These are phyloP conservation scores for Caenorhabditis latens DNA, from an alignment of 1,140 invertebrate genomes.

Conservation along the genomic window DNA sequence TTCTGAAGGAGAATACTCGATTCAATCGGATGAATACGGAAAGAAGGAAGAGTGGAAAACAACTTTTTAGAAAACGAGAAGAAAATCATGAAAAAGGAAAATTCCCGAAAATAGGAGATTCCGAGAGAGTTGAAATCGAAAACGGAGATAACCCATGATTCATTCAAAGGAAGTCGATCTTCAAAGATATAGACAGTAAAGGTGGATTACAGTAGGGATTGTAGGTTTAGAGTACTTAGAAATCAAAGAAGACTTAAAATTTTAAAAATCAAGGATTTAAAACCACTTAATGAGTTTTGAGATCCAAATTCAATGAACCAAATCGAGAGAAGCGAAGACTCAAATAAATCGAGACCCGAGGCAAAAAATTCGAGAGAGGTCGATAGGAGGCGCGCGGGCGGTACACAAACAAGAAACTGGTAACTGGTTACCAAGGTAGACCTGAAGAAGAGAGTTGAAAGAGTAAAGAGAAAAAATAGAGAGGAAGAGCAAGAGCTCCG, in stretches of 20 bases:
- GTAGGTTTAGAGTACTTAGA: too few species aligned
- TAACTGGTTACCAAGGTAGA: slow-evolving; percentile 46
- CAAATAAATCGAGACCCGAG: slow-evolving; percentile 8
- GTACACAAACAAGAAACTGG: slow-evolving; percentile 43
- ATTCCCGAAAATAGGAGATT: too few species aligned
- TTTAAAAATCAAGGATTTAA: neutral
- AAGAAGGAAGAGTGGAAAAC: too few species aligned
- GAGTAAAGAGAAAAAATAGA: neutral
- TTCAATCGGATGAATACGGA: too few species aligned
- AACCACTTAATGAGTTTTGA: neutral
- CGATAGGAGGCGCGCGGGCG: slow-evolving; percentile 21
- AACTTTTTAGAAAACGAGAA: too few species aligned
- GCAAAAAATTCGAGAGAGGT: slow-evolving; percentile 14
- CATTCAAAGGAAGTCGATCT: too few species aligned
- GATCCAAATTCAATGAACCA: neutral
- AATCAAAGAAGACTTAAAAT: neutral
- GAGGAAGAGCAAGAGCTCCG: neutral
- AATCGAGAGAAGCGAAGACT: neutral
- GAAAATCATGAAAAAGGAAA: too few species aligned
- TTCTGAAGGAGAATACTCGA: too few species aligned
- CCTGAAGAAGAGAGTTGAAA: neutral
- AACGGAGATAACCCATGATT: too few species aligned
- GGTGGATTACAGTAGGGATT: too few species aligned
- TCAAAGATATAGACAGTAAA: too few species aligned
- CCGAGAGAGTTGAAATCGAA: too few species aligned